phyloP scores from a whole-genome alignment of 2,888 invertebrate genomes.

The Sabellastarte sp. region DNA sequence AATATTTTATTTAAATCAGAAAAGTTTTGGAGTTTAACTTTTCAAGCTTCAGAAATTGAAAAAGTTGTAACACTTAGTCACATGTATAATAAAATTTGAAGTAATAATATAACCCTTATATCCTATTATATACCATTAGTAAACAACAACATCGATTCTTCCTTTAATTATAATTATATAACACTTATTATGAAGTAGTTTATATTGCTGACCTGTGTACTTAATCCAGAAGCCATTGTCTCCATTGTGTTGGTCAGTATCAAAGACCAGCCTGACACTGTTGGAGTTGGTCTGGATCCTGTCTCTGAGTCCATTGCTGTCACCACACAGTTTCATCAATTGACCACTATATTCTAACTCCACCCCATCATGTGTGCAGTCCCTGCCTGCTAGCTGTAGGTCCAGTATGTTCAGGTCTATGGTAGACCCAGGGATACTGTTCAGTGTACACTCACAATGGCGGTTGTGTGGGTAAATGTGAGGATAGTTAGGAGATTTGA shows the following conservation, averaged over 20 bases:
- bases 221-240: constrained; percentile 19
- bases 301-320: not conserved
- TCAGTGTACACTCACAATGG: constrained; percentile 16
- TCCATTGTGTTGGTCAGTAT: not conserved
- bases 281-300: constrained; percentile 1
- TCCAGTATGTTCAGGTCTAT: constrained; percentile 17
- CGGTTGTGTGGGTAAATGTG: not conserved
- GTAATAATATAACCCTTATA: too few species aligned
- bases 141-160: too few species aligned
- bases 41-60: too few species aligned
- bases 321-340: not conserved
- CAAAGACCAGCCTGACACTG: not conserved
- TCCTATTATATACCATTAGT: too few species aligned
- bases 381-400: not conserved
- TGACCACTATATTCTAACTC: not conserved
- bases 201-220: constrained; percentile 20
- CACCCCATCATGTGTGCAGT: not conserved
- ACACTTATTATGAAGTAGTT: too few species aligned
- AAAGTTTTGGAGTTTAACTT: too few species aligned
- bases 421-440: constrained; percentile 1
- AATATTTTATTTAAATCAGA: too few species aligned
- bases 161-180: too few species aligned
- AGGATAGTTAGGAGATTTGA: constrained; percentile 19
- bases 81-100: too few species aligned
- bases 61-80: too few species aligned